These are phyloP conservation scores for Sciurus vulgaris DNA, from an alignment of 2,797 vertebrate genomes.

Conservation along the genomic window DNA sequence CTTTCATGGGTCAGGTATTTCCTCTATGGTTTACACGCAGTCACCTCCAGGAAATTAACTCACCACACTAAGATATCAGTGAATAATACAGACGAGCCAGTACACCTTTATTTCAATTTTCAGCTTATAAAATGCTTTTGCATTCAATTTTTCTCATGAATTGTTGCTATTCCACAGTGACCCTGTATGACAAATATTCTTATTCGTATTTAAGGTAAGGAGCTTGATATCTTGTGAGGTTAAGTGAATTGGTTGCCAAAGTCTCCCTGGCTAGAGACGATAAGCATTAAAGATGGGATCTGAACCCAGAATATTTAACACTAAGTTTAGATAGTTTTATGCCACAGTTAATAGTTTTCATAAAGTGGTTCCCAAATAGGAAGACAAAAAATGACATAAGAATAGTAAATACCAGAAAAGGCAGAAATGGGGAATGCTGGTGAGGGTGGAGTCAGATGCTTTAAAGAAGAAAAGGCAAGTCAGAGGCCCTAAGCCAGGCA, in stretches of 20 bases:
- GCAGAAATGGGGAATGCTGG: neutral
- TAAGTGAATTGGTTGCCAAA: neutral
- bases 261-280: neutral
- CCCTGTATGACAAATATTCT: neutral
- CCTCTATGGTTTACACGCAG: neutral
- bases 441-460: neutral
- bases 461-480: neutral
- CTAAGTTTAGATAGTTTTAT: neutral
- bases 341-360: neutral
- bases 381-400: constrained; percentile 3
- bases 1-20: constrained; percentile 6
- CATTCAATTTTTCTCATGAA: neutral
- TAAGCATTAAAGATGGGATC: neutral
- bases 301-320: neutral
- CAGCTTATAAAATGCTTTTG: constrained; percentile 45
- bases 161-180: neutral
- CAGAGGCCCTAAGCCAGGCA: neutral
- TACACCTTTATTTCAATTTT: neutral
- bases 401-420: neutral
- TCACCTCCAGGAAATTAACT: constrained; percentile 30
- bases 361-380: neutral
- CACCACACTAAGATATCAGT: neutral
- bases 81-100: neutral
- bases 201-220: neutral
- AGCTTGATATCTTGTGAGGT: neutral